Base-by-base conservation (phyloP, 2,888 invertebrate species). In the Tuberolachnus salignus region DNA sequence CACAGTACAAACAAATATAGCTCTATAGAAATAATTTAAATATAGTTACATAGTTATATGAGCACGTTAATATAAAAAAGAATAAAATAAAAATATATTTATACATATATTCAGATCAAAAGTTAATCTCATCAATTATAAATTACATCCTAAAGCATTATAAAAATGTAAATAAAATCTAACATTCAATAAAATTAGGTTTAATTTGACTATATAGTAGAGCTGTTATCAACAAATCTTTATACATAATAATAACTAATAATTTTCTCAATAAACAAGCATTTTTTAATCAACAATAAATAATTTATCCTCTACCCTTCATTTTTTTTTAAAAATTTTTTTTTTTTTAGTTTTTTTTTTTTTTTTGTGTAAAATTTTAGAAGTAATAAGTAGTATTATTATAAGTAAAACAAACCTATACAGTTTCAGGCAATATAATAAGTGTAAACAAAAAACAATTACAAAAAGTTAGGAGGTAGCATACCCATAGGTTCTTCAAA, bases 401-500 rank as follows among this genome's bases (percentile, higher is more conserved):
- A 57, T 26, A 49, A 57, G 49, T 53, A 53, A 71, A 59, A n/a
- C 6, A 72, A 59, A 59, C 13, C 10, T 14, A 67, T 10, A 42
- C 14, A 8, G 42, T 72, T 42, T 21, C 16, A 34, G 34, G 6
- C 34, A 78, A 59, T 59, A 26, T 69, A 78, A 69, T 44, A 53
- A 13, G 21, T 34, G 53, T 49, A 2, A 59, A 66, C 26, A 67
- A 49, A 49, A 55, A 63, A 26, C 19, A 81, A 83, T 42, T 84
- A 91, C 91, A 92, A 92, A 84, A 90, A 90, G 82, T 89, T 88
- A 1, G 87, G 84, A 11, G 89, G 86, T 55, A 93, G 84, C 75
- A 89, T 84, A 16, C 93, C 93, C 82, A 87, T 87, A 0, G 94
- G 93, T 74, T 89, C 89, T 21, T 90, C 87, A 82, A 95, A 91